Conservation (phyloP, 1,140 invertebrate genomes). For the Stratiolaelaps scimitus region DNA sequence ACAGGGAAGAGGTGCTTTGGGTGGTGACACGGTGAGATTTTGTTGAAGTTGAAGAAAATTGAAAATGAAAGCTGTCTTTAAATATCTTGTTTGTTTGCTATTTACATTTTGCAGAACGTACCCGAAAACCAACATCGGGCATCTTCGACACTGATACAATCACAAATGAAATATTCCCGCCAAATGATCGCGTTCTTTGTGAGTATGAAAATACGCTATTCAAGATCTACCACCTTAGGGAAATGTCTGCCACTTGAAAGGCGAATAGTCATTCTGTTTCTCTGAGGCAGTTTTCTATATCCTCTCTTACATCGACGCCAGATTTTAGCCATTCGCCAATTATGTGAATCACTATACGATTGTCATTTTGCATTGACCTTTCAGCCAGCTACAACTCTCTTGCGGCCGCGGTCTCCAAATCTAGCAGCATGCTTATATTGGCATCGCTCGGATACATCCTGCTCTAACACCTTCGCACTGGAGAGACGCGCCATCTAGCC, state of each 20-base stretch:
- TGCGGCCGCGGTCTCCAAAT: background rate
- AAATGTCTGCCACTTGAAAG: background rate
- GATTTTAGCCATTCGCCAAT: background rate
- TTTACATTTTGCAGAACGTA: constrained; percentile 10
- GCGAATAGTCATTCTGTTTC: background rate
- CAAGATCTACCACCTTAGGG: background rate
- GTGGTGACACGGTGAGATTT: too few species aligned
- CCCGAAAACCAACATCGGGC: background rate
- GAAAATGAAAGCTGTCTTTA: too few species aligned
- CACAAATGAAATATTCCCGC: constrained; percentile 17
- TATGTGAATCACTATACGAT: too few species aligned
- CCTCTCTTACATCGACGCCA: background rate
- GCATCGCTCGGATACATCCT: background rate
- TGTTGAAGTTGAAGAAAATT: too few species aligned
- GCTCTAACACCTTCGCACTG: background rate
- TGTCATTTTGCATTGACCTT: background rate
- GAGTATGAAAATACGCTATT: constrained; percentile 3
- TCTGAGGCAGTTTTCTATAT: too few species aligned
- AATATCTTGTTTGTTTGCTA: background rate
- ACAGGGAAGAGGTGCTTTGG: too few species aligned
- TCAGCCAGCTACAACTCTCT: constrained; percentile 10
- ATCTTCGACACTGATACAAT: background rate
- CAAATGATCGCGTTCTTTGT: constrained; percentile 15
- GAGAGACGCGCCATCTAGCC: background rate
- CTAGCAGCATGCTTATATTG: background rate